Evolutionary conservation across 2,113 vertebrate genomes (phyloP).

Genomic region (Myocastor coypus): DNA sequence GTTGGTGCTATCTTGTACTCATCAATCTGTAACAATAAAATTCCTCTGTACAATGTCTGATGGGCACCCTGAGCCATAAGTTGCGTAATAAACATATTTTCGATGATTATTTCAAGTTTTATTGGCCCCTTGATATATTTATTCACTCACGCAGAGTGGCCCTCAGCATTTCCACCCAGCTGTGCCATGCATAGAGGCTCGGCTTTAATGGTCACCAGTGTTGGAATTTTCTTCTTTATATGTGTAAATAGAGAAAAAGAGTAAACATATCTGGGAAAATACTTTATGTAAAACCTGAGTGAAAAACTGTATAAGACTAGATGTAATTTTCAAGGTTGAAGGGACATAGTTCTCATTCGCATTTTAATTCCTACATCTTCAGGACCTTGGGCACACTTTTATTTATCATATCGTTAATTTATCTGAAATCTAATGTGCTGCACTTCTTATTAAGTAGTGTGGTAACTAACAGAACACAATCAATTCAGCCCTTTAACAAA

Average conservation of each 20-base stretch:
- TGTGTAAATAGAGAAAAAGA: background rate
- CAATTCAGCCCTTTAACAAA: conserved; percentile 38
- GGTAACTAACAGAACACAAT: background rate
- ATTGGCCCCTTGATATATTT: background rate
- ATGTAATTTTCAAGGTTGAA: background rate
- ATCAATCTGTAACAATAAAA: conserved; percentile 77
- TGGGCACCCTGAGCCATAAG: conserved; percentile 47
- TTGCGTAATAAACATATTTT: conserved; percentile 72
- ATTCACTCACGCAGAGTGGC: background rate
- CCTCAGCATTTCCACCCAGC: background rate
- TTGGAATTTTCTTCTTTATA: background rate
- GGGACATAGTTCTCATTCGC: background rate
- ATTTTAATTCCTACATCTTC: background rate
- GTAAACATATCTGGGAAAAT: background rate
- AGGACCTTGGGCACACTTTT: background rate
- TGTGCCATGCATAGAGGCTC: background rate
- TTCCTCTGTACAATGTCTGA: conserved; percentile 67
- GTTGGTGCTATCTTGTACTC: conserved; percentile 74
- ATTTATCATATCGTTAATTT: background rate
- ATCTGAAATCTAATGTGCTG: background rate
- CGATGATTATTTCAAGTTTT: conserved; percentile 50
- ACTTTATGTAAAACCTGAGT: background rate
- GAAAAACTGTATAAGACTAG: background rate
- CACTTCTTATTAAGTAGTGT: background rate
- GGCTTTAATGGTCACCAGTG: background rate